Conservation (phyloP, 2,797 vertebrate species). For the Gephyroberyx darwinii region DNA sequence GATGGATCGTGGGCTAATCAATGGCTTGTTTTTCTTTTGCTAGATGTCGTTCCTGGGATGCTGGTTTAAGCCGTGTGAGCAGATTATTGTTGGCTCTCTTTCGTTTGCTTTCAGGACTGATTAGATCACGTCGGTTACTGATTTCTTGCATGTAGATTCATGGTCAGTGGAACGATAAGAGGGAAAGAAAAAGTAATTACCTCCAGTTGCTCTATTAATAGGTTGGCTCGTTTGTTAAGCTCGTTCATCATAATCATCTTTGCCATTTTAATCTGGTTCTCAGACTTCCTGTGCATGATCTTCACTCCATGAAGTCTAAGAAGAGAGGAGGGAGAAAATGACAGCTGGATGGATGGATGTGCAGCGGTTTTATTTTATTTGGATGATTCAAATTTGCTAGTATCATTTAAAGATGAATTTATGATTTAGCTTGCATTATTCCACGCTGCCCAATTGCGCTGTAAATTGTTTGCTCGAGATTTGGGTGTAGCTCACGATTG, state of each 20-base stretch:
- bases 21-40: constrained; percentile 29
- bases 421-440: constrained; percentile 36
- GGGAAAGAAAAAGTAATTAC: constrained; percentile 83
- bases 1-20: constrained; percentile 29
- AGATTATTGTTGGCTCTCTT: constrained; percentile 56
- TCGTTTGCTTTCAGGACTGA: constrained; percentile 62
- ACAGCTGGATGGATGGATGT: constrained; percentile 43
- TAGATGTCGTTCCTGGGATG: constrained; percentile 41
- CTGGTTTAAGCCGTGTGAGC: constrained; percentile 61
- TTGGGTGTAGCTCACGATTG: background rate
- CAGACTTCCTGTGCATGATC: constrained; percentile 92
- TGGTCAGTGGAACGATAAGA: constrained; percentile 68
- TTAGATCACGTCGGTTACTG: constrained; percentile 53
- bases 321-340: constrained; percentile 61
- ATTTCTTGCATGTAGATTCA: constrained; percentile 65
- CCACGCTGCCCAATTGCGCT: constrained; percentile 30
- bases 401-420: constrained; percentile 25
- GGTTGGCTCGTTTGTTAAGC: constrained; percentile 95
- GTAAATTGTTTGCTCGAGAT: constrained; percentile 23
- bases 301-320: constrained; percentile 93
- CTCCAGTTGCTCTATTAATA: constrained; percentile 97
- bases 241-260: constrained; percentile 99
- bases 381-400: constrained; percentile 1
- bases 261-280: constrained; percentile 99
- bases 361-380: constrained; percentile 11